These are phyloP conservation scores for Lutra lutra DNA, from an alignment of 2,797 vertebrate species.

Conservation along the genomic window DNA sequence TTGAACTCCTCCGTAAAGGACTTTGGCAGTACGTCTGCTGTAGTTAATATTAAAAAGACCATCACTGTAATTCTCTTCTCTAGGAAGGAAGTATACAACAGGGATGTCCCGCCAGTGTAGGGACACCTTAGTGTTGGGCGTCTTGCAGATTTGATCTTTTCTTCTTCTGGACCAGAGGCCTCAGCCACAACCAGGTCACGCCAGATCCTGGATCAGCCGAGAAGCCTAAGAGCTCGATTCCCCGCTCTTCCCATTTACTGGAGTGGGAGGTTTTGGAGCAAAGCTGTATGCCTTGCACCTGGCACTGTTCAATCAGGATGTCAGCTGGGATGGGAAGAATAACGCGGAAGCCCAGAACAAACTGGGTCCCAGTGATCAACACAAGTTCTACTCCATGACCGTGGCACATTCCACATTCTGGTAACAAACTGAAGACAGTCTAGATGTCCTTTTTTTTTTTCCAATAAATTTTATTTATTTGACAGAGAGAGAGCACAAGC, in stretches of 20 bases:
- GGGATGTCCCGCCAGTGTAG: neutral
- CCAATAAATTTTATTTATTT: no score
- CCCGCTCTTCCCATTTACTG: neutral
- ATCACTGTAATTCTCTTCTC: neutral
- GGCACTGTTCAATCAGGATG: neutral
- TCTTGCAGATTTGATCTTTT: neutral
- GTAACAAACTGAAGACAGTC: neutral
- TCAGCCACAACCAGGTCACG: rapidly evolving
- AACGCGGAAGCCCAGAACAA: neutral
- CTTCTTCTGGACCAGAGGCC: neutral
- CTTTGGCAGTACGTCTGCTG: neutral
- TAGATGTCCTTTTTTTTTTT: neutral
- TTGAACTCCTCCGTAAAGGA: neutral
- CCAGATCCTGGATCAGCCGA: neutral
- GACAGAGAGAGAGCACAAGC: no score
- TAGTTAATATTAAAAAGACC: neutral
- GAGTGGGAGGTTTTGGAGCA: neutral
- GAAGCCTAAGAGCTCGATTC: no score
- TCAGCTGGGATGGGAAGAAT: neutral
- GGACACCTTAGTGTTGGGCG: neutral
- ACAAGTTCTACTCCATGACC: neutral
- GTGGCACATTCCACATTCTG: neutral
- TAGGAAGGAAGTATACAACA: neutral
- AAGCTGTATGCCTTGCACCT: rapidly evolving
- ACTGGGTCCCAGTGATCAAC: neutral